phyloP scores from a whole-genome alignment of 2,888 invertebrate species.

The Tinea semifulvella region DNA sequence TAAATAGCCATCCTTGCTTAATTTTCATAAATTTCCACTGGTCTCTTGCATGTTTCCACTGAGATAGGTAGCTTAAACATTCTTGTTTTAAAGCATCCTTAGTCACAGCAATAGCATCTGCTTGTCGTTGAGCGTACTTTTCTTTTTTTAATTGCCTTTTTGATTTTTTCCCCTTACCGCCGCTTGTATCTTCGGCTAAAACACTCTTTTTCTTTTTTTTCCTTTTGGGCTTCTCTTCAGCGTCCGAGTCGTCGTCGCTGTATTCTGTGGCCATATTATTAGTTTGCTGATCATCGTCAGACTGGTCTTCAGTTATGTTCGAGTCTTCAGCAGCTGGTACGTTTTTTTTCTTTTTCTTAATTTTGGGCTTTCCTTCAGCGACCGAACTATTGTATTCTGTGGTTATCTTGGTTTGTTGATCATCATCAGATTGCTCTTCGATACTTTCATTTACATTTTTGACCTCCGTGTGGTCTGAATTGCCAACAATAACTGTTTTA shows the following conservation, averaged over 20 bases:
- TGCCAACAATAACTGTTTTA: no score
- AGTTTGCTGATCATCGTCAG: background rate
- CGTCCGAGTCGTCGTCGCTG: slow-evolving; percentile 34
- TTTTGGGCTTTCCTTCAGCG: slow-evolving; percentile 34
- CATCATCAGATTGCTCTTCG: no score
- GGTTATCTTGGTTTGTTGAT: background rate
- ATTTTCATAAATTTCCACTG: slow-evolving; percentile 86
- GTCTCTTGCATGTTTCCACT: slow-evolving; percentile 74
- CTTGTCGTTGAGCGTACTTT: slow-evolving; percentile 65
- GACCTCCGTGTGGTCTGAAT: background rate
- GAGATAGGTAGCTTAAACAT: slow-evolving; percentile 72
- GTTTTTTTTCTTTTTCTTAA: slow-evolving; percentile 43
- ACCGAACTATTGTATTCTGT: slow-evolving; percentile 37
- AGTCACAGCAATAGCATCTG: slow-evolving; percentile 58
- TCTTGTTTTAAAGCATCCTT: slow-evolving; percentile 67
- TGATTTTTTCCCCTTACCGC: slow-evolving; percentile 60
- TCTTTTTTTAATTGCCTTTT: slow-evolving; percentile 72
- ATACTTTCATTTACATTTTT: background rate
- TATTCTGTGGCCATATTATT: no score
- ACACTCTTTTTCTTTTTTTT: slow-evolving; percentile 43
- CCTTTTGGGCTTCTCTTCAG: slow-evolving; percentile 35
- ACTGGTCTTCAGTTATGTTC: no score
- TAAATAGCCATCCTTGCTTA: slow-evolving; percentile 79
- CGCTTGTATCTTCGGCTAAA: slow-evolving; percentile 29
- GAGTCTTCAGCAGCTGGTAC: slow-evolving; percentile 30